Percentiles rank a stretch among this genome's conserved stretches.
These are phyloP conservation scores for Grallaria varia DNA, from an alignment of 2,113 vertebrate species.

Conservation along the genomic window DNA sequence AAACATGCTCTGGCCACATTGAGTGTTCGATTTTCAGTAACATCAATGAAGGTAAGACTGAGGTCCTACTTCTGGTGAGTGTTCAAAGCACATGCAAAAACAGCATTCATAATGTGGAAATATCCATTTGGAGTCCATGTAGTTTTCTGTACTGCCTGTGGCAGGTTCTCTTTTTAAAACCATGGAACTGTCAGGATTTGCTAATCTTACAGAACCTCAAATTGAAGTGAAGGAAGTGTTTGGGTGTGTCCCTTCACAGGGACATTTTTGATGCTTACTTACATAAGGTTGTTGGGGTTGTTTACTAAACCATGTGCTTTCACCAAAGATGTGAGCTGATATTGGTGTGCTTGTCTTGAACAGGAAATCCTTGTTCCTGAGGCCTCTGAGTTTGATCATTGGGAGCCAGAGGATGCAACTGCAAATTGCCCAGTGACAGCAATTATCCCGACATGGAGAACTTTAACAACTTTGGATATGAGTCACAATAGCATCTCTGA, in stretches of 20 bases:
- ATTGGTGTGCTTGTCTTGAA: conserved; percentile 24
- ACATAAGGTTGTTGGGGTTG: background rate
- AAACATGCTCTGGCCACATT: conserved; percentile 86
- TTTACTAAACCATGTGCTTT: background rate
- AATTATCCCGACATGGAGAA: conserved; percentile 88
- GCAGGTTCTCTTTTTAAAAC: background rate
- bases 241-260: background rate
- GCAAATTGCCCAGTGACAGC: conserved; percentile 84
- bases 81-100: background rate
- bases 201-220: background rate
- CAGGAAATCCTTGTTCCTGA: conserved; percentile 93
- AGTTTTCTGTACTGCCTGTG: background rate
- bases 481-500: conserved; percentile 88
- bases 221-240: background rate
- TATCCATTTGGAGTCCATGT: background rate
- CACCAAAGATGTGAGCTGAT: background rate
- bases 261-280: background rate
- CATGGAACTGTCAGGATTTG: background rate
- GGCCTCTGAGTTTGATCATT: conserved; percentile 90
- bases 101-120: background rate
- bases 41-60: conserved; percentile 86
- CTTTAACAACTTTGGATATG: conserved; percentile 93
- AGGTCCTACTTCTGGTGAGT: background rate
- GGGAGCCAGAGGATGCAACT: conserved; percentile 87
- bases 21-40: conserved; percentile 82